Base-by-base conservation (phyloP, 2,888 invertebrate species). In the Drosophila fungiperda region DNA sequence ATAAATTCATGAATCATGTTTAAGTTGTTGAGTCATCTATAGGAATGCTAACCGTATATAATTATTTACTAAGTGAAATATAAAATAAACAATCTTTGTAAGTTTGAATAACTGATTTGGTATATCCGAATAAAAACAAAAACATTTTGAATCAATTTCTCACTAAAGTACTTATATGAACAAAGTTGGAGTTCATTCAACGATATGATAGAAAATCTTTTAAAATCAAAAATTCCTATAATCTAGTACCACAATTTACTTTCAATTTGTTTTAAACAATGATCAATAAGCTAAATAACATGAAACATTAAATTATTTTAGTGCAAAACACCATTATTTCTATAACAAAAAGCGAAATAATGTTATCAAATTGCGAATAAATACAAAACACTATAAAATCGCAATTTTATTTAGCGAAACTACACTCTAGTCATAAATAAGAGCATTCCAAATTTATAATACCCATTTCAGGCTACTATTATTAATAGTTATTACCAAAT, bases 341-440 rank as follows among this genome's bases (percentile, higher is more conserved):
- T 50, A 54, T 3, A 26, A 26, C 48, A 9, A 49, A 20, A 33
- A 26, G 45, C 33, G 7, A 1, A 12, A 12, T 0, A 17, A 23
- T 33, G n/a, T 59, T 7, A 45, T 23, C 42, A 0, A 40, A 50
- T n/a, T 49, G 33, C 9, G 32, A 42, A 52, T 17, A 32, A 45
- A 66, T 15, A 45, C 20, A 3, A 42, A 38, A 8, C 17, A 8
- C 38, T 38, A 17, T 17, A 0, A 20, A 7, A 45, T 45, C 45
- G 12, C 20, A 32, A 17, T 17, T 26, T 50, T 38, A 35, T 17
- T 45, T 35, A 15, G 26, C n/a, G 23, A 3, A 7, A 50, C 20
- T 36, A 32, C 32, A 45, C 53, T 45, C 67, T 36, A 53, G 66
- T 53, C 53, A 67, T 32, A 45, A 33, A 42, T 23, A 67, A 38